phyloP scores from a whole-genome alignment of 2,797 vertebrate species.

The Picus viridis region DNA sequence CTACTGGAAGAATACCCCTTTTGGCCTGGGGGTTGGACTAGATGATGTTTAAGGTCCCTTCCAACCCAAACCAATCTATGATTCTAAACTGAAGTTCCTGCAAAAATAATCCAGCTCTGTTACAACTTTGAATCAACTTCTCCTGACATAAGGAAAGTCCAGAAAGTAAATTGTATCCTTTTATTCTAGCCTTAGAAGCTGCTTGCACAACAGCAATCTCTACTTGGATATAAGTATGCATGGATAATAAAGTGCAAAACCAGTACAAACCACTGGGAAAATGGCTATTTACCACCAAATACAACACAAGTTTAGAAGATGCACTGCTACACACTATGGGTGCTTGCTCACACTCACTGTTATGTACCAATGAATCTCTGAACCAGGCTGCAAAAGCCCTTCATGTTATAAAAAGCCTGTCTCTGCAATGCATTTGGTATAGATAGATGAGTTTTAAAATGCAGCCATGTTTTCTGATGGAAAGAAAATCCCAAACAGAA shows the following conservation, averaged over 20 bases:
- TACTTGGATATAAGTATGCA: neutral
- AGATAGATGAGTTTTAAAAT: neutral
- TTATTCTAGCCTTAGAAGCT: neutral
- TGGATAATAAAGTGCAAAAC: neutral
- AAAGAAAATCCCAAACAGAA: neutral
- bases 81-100: neutral
- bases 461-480: neutral
- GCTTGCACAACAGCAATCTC: neutral
- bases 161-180: neutral
- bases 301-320: neutral
- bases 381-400: neutral
- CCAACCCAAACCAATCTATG: too few relatives aligned
- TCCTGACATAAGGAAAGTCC: neutral
- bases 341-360: neutral
- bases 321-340: neutral
- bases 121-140: neutral
- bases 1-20: neutral
- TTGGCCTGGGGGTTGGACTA: neutral
- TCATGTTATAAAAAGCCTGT: neutral
- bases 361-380: neutral
- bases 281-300: neutral
- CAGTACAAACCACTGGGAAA: constrained; percentile 18
- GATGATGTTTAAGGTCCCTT: too few relatives aligned
- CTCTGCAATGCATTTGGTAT: neutral
- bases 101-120: neutral